Base-by-base conservation (phyloP, 30 jellyfish, hydroid and myxozoan species). In the Hydractinia symbiolongicarpus region DNA sequence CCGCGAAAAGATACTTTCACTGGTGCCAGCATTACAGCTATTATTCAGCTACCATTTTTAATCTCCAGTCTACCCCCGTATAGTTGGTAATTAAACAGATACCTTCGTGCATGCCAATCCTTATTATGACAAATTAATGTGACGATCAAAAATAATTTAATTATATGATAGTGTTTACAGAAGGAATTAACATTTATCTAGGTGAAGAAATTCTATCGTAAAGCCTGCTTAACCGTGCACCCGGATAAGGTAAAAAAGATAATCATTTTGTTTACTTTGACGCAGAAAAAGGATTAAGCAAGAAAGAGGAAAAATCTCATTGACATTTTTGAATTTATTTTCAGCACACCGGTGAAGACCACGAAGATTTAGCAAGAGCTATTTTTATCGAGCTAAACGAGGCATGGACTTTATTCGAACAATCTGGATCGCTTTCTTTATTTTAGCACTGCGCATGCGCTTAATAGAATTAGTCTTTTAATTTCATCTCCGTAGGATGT, bases 181-280 rank as follows among this genome's bases (percentile, higher is more conserved):
- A 30, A 30, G 44, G 44, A 30, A 30, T 30, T 30, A 30, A 30
- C 44, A 30, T 30, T 64, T 44, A 56, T 67, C 7, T 82, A 92
- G 98, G 98, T 92, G 16, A 92, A 84, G 88, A 92, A 83, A 55
- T 73, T 77, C 40, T 93, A 84, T 83, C 87, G 89, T 40, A 93
- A 77, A 68, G 99, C 99, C 21, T 93, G 99, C 58, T 79, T 93
- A 6, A 64, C 90, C 49, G 91, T 93, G 8, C 99, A 93, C 73
- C 99, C 99, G 3, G 99, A 93, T 67, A 93, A 93, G 96, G 99
- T 93, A 53, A 56, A 75, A 5, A 14, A 54, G 1, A n/a, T 50
- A 55, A 5, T 16, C 81, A 19, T 1, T 13, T 73, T 21, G 30
- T 73, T 73, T 73, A 16, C 55, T 60, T 21, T 5, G 51, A 68